phyloP scores from a whole-genome alignment of 2,888 invertebrate genomes.

The Rhamphomyia laevipes region DNA sequence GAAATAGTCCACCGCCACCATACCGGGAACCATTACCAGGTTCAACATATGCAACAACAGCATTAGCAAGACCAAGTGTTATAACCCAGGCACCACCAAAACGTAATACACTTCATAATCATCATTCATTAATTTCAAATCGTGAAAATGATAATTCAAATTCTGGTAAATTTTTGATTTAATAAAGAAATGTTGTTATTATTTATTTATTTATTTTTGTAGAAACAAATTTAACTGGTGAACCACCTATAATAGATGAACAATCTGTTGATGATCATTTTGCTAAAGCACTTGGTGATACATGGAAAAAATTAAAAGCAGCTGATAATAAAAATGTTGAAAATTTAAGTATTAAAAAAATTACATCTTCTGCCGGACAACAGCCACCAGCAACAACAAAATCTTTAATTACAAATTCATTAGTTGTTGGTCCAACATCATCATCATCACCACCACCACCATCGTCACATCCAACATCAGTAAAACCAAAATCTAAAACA shows the following conservation, averaged over 20 bases:
- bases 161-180: slow-evolving; percentile 20
- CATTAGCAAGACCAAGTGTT: slow-evolving; percentile 44
- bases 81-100: slow-evolving; percentile 47
- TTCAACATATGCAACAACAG: slow-evolving; percentile 26
- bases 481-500: not conserved
- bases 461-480: slow-evolving; percentile 29
- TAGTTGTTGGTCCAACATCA: slow-evolving; percentile 19
- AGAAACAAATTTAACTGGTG: slow-evolving; percentile 68
- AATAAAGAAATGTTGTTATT: not conserved
- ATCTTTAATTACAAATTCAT: slow-evolving; percentile 13
- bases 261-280: slow-evolving; percentile 93
- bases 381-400: slow-evolving; percentile 8
- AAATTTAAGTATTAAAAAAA: not conserved
- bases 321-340: not conserved
- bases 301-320: not conserved
- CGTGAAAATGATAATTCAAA: slow-evolving; percentile 31
- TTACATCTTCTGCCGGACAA: slow-evolving; percentile 1
- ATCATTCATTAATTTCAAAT: slow-evolving; percentile 21
- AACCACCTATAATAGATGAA: slow-evolving; percentile 88
- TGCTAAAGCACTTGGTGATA: slow-evolving; percentile 72
- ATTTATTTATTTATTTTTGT: slow-evolving; percentile 17
- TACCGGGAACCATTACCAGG: slow-evolving; percentile 35
- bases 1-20: slow-evolving; percentile 33
- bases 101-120: slow-evolving; percentile 19
- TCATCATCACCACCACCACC: slow-evolving; percentile 22